These are phyloP conservation scores for Melinaea menophilus DNA, from an alignment of 2,888 invertebrate species.

Conservation along the genomic window DNA sequence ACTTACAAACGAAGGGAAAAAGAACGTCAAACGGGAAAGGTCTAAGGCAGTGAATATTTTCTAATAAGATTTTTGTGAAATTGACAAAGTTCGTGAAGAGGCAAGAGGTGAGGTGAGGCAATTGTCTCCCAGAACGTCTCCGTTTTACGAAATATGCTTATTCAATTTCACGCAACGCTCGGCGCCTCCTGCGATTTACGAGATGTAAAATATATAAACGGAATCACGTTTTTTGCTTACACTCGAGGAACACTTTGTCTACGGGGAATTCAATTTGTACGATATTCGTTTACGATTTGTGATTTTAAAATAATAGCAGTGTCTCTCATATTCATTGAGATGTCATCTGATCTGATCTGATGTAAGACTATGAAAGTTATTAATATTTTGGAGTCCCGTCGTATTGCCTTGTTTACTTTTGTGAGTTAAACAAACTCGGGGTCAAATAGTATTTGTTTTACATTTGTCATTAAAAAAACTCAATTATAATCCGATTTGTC, in stretches of 20 bases:
- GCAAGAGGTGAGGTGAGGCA: conserved; percentile 77
- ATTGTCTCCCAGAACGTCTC: conserved; percentile 78
- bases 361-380: too few relatives aligned
- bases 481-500: conserved; percentile 75
- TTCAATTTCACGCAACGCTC: conserved; percentile 79
- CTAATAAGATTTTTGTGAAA: conserved; percentile 74
- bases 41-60: conserved; percentile 60
- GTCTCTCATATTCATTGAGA: background rate
- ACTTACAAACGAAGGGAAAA: conserved; percentile 23
- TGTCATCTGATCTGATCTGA: too few relatives aligned
- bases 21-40: conserved; percentile 42
- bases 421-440: conserved; percentile 26
- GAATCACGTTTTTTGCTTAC: conserved; percentile 78
- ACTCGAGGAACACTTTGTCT: conserved; percentile 76
- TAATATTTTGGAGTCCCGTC: too few relatives aligned
- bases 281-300: conserved; percentile 37
- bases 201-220: conserved; percentile 79
- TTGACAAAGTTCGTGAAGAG: conserved; percentile 77
- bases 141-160: conserved; percentile 79
- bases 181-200: conserved; percentile 79
- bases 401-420: background rate
- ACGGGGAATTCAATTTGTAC: conserved; percentile 70
- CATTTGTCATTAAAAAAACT: conserved; percentile 67
- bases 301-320: conserved; percentile 27
- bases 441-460: conserved; percentile 30